These are phyloP conservation scores for Hypocryptadius cinnamomeus DNA, from an alignment of 2,113 vertebrate species.

Conservation along the genomic window DNA sequence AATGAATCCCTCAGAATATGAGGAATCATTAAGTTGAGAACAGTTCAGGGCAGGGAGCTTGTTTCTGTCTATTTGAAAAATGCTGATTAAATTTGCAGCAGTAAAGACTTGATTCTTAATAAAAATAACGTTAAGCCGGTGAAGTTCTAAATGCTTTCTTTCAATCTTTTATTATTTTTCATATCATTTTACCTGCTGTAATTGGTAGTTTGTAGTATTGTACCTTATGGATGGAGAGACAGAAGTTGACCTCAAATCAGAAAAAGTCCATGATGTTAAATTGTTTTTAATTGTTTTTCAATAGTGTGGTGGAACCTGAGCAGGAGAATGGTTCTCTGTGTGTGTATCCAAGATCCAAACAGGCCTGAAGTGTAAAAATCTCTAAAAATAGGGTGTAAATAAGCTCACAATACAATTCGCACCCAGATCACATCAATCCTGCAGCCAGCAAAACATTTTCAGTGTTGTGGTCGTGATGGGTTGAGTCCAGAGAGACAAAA, in stretches of 20 bases:
- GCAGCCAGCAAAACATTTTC: background rate
- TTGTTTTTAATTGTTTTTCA: background rate
- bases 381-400: background rate
- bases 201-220: background rate
- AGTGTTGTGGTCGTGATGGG: background rate
- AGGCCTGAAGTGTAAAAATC: background rate
- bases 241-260: background rate
- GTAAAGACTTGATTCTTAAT: background rate
- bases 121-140: background rate
- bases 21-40: background rate
- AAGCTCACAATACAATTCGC: background rate
- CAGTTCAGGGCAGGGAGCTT: background rate
- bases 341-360: background rate
- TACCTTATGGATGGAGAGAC: background rate
- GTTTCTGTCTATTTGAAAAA: background rate
- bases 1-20: accelerated
- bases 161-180: background rate
- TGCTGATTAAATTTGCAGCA: background rate
- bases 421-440: background rate
- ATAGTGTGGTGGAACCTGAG: background rate
- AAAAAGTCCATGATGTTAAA: accelerated
- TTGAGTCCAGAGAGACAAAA: background rate
- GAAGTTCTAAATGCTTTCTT: background rate
- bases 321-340: background rate
- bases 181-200: background rate